These are phyloP conservation scores for Norana najaformis DNA, from an alignment of 2,888 invertebrate genomes.

Conservation along the genomic window DNA sequence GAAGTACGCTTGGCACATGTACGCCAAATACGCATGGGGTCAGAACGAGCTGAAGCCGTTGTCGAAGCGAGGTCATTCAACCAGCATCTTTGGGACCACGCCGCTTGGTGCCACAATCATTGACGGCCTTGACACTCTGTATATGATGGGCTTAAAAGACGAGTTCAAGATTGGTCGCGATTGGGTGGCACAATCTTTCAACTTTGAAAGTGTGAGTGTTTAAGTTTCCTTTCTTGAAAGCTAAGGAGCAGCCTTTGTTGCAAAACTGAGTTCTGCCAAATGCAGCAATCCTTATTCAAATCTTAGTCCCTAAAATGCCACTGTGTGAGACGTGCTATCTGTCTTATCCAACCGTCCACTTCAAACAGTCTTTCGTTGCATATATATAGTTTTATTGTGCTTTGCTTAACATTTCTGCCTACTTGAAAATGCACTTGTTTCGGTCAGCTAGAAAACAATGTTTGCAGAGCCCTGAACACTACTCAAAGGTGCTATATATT, in stretches of 20 bases:
- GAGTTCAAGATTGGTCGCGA: conserved; percentile 90
- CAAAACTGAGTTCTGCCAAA: neutral
- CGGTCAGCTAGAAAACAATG: too few relatives aligned
- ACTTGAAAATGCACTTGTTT: too few relatives aligned
- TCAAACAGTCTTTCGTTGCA: too few relatives aligned
- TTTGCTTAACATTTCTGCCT: too few relatives aligned
- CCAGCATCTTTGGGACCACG: conserved; percentile 73
- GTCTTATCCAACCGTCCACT: neutral
- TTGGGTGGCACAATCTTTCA: conserved; percentile 74
- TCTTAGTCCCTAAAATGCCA: neutral
- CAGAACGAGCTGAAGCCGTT: conserved; percentile 94
- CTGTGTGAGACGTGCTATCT: neutral
- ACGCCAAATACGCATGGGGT: conserved; percentile 96
- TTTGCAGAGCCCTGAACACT: too few relatives aligned
- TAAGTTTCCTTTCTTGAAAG: neutral
- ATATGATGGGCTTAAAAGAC: conserved; percentile 90
- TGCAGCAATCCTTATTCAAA: too few relatives aligned
- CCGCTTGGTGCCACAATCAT: conserved; percentile 81
- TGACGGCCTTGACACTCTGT: conserved; percentile 93
- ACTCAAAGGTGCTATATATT: too few relatives aligned
- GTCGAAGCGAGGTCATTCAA: conserved; percentile 83
- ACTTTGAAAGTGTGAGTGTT: conserved; percentile 55
- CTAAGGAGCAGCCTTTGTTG: neutral
- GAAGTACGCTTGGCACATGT: conserved; percentile 95
- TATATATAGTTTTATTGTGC: too few relatives aligned